Percentiles rank a stretch among this genome's conserved stretches.
These are phyloP conservation scores for Megaceryle torquata DNA, from an alignment of 2,113 vertebrate species.

Conservation along the genomic window DNA sequence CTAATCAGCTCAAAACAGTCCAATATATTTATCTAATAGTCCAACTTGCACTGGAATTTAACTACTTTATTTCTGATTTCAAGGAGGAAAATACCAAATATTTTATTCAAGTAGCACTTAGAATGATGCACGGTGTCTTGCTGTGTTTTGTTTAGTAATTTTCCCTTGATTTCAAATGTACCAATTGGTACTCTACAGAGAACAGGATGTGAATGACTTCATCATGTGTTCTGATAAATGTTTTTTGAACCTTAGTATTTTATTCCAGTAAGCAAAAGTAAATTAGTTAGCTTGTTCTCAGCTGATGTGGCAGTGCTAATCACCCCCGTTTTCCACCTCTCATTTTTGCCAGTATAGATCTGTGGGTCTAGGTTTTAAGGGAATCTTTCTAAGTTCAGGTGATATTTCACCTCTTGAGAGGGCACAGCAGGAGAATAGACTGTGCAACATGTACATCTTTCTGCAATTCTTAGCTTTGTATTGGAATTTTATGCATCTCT, in stretches of 20 bases:
- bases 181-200: background rate
- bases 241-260: background rate
- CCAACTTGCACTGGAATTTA: too few species aligned
- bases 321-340: background rate
- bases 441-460: background rate
- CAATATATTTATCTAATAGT: background rate
- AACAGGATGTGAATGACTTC: background rate
- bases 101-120: background rate
- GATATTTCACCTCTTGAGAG: background rate
- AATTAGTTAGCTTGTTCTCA: background rate
- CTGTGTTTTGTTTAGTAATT: background rate
- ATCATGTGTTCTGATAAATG: rapidly evolving
- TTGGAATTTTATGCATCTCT: background rate
- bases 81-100: background rate
- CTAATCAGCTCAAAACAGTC: background rate
- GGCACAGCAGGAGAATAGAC: background rate
- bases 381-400: background rate
- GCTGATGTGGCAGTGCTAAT: background rate
- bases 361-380: background rate
- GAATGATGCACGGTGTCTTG: background rate
- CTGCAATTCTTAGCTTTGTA: background rate
- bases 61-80: background rate
- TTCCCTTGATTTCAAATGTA: background rate
- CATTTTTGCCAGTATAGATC: background rate
- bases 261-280: background rate